phyloP scores from a whole-genome alignment of 2,888 invertebrate species.

The Euplexia lucipara region DNA sequence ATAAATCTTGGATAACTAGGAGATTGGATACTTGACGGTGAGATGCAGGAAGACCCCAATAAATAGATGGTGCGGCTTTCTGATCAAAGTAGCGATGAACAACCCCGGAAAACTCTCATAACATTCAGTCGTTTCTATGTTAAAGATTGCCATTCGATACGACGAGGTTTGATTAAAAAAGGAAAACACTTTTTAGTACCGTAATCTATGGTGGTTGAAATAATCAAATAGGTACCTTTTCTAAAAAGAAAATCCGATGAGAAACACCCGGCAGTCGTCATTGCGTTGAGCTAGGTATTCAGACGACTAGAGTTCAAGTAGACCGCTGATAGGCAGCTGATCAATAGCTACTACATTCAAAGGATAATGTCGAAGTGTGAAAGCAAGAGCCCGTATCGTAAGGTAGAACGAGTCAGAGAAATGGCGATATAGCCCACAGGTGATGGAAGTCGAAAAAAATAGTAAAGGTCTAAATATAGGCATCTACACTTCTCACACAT shows the following conservation, averaged over 20 bases:
- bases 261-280: background rate
- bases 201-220: background rate
- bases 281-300: background rate
- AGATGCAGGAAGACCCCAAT: slow-evolving; percentile 32
- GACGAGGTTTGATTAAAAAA: slow-evolving; percentile 15
- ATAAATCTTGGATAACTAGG: slow-evolving; percentile 47
- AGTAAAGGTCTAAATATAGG: too few species aligned
- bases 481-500: too few species aligned
- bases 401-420: background rate
- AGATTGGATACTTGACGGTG: slow-evolving; percentile 24
- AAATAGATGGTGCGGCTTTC: slow-evolving; percentile 30
- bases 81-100: slow-evolving; percentile 8
- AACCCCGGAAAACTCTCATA: slow-evolving; percentile 19
- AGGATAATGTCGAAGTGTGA: background rate
- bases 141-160: slow-evolving; percentile 36
- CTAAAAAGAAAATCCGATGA: background rate
- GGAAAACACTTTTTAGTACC: slow-evolving; percentile 1
- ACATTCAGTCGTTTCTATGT: slow-evolving; percentile 34
- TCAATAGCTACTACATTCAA: background rate
- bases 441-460: background rate
- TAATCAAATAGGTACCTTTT: background rate
- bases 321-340: background rate
- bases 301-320: background rate
- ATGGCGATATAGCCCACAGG: background rate
- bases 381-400: background rate